phyloP scores from a whole-genome alignment of 2,113 vertebrate species.

The Halichoeres trimaculatus region DNA sequence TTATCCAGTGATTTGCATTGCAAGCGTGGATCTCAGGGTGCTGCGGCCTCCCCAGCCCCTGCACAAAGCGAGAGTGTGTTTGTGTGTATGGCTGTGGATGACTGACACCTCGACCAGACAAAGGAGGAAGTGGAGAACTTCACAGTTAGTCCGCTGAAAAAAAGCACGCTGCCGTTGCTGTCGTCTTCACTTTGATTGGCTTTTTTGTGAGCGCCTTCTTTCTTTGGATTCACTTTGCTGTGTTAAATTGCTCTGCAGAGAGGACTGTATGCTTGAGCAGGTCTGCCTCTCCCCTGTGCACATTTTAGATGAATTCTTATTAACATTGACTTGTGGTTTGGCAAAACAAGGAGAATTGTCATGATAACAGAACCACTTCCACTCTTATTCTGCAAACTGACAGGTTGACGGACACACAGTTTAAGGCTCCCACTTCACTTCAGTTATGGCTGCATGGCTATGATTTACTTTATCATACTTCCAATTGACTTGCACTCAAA shows the following conservation, averaged over 20 bases:
- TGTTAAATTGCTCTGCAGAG: slow-evolving; percentile 28
- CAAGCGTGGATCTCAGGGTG: slow-evolving; percentile 15
- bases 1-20: slow-evolving; percentile 38
- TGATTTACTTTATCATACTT: slow-evolving; percentile 1
- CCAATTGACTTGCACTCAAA: slow-evolving; percentile 3
- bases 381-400: slow-evolving; percentile 32
- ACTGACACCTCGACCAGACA: slow-evolving; percentile 23
- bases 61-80: slow-evolving; percentile 1
- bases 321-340: slow-evolving; percentile 21
- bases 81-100: slow-evolving; percentile 23
- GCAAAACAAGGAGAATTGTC: slow-evolving; percentile 13
- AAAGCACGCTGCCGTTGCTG: slow-evolving; percentile 12
- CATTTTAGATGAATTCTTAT: slow-evolving; percentile 22
- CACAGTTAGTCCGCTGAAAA: slow-evolving; percentile 18
- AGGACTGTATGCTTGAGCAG: slow-evolving; percentile 28
- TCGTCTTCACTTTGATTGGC: slow-evolving; percentile 20
- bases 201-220: slow-evolving; percentile 7
- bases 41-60: neutral
- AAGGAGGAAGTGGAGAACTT: slow-evolving; percentile 18
- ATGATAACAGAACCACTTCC: slow-evolving; percentile 14
- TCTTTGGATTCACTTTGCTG: slow-evolving; percentile 9
- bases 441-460: neutral
- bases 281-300: slow-evolving; percentile 11
- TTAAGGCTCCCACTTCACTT: slow-evolving; percentile 26
- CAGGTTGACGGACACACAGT: slow-evolving; percentile 29